Percentiles rank a stretch among this genome's conserved stretches.
phyloP scores from a whole-genome alignment of 2,888 invertebrate genomes.

The Lingula anatina region DNA sequence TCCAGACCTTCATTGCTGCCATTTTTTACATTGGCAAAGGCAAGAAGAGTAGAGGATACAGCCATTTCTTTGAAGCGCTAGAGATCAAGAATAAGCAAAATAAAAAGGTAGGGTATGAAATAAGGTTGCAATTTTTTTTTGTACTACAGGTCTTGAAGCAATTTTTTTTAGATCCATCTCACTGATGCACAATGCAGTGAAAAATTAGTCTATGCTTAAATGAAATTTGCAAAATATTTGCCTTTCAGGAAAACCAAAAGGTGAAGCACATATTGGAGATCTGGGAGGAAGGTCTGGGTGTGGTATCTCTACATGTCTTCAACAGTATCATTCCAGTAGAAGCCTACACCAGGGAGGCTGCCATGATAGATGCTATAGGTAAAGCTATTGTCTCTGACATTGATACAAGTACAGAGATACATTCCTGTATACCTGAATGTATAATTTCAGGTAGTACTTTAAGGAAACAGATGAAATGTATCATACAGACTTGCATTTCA shows the following conservation, averaged over 20 bases:
- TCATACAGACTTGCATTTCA: too few relatives aligned
- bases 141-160: too few relatives aligned
- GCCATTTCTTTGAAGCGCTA: conserved; percentile 86
- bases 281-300: conserved; percentile 78
- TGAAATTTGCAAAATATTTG: not conserved
- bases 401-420: too few relatives aligned
- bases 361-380: conserved; percentile 85
- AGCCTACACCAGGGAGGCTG: conserved; percentile 88
- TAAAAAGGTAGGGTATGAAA: conserved; percentile 15
- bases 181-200: too few relatives aligned
- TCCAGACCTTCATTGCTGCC: conserved; percentile 74
- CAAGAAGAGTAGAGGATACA: conserved; percentile 79
- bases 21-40: conserved; percentile 97
- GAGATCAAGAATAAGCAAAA: conserved; percentile 37
- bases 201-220: too few relatives aligned
- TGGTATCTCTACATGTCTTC: conserved; percentile 85
- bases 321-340: conserved; percentile 86
- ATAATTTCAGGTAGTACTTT: too few relatives aligned
- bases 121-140: not conserved
- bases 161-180: too few relatives aligned
- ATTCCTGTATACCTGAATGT: too few relatives aligned
- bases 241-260: conserved; percentile 55
- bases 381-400: too few relatives aligned
- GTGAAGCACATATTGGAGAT: conserved; percentile 77
- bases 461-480: too few relatives aligned